Base-by-base conservation (phyloP, 92 coral and sea anemone genomes). In the Hydrozoanthus gracilis region DNA sequence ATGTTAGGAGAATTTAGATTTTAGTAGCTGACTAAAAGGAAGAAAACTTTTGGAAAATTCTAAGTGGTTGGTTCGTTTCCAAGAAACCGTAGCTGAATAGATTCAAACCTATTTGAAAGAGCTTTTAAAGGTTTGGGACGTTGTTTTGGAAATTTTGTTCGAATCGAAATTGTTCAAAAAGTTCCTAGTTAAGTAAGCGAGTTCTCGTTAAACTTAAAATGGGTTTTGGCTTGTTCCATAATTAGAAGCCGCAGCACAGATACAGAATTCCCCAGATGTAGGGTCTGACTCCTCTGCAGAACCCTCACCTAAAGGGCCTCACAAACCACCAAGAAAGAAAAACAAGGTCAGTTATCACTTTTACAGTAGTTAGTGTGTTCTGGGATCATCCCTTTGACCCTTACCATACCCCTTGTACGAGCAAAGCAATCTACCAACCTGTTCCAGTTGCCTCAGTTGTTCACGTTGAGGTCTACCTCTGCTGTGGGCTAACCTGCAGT, bases 281-380 rank as follows among this genome's bases (percentile, higher is more conserved):
- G 85, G 73, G 5, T 62, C 85, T 0, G 85, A 80, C 20, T 80
- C 85, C 51, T 80, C 85, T 47, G 61, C 85, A 0, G 85, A 80
- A 17, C 85, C 85, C 2, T 80, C 85, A 4, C 85, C 85, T 8
- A 80, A 80, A 49, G 85, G 18, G 6, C 62, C 85, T 10, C 85
- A 80, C 69, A 80, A 80, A 62, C 85, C 85, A 2, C 60, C 62
- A 16, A 80, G 85, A 61, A 80, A 61, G 35, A 80, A 80, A 80
- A 46, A 16, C 46, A 65, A 80, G 74, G 85, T 80, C 50, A 49
- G 85, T 46, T 14, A 27, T 27, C 39, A 27, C 39, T 27, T 61
- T 8, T 1, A 44, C 7, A 62, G 27, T 56, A 44, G 10, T 17
- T 54, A 54, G 60, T 54, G 60, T 54, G 60, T 54, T 54, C 0